Conservation (phyloP, 2,113 vertebrate species). For the Hippocampus guttulatus region DNA sequence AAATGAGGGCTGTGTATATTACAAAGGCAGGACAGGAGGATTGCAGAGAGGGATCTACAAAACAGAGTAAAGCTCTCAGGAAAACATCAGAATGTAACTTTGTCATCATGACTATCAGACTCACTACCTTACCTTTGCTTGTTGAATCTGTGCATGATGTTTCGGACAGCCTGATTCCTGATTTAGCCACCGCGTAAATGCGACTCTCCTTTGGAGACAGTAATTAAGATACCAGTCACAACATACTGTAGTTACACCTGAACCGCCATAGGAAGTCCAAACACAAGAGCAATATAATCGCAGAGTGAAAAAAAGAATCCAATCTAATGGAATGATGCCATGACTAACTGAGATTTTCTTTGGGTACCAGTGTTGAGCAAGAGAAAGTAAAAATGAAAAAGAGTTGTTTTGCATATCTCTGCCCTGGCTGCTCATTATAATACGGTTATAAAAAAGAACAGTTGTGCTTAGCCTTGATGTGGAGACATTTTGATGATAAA, state of each 20-base stretch:
- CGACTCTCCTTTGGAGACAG: slow-evolving; percentile 82
- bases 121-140: slow-evolving; percentile 76
- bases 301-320: too few relatives aligned
- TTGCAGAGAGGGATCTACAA: slow-evolving; percentile 75
- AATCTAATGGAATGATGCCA: neutral
- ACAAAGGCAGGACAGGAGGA: slow-evolving; percentile 79
- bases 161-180: slow-evolving; percentile 92
- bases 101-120: neutral
- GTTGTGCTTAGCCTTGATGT: neutral
- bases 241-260: neutral
- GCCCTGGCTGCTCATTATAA: neutral
- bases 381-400: neutral
- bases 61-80: slow-evolving; percentile 12
- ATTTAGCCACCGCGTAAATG: slow-evolving; percentile 96
- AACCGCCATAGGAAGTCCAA: neutral
- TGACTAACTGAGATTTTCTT: neutral
- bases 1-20: slow-evolving; percentile 90
- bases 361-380: neutral
- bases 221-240: neutral
- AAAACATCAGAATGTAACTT: neutral
- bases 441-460: neutral
- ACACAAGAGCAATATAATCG: too few relatives aligned
- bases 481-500: neutral
- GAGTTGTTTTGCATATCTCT: neutral
- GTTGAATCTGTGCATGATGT: slow-evolving; percentile 76